Evolutionary conservation across 2,888 invertebrate genomes (phyloP).

Genomic region (Parnassius apollo): DNA sequence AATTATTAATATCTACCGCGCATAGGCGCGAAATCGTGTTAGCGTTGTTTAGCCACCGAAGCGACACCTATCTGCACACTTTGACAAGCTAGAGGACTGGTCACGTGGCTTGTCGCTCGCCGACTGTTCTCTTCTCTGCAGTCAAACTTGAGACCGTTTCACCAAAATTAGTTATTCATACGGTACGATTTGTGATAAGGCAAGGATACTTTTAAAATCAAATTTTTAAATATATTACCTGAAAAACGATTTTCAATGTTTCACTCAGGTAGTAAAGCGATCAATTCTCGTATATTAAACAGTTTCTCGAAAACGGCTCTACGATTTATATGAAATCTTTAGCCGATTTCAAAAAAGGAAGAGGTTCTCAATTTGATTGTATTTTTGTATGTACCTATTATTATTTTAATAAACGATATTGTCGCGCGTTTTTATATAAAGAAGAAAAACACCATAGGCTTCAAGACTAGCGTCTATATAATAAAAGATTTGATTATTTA

Average conservation of each 20-base stretch:
- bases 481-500: no score
- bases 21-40: constrained; percentile 20
- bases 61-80: constrained; percentile 28
- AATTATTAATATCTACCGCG: no score
- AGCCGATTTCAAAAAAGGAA: no score
- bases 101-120: constrained; percentile 46
- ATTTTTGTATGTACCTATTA: no score
- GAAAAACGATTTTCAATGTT: background rate
- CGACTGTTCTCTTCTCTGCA: constrained; percentile 41
- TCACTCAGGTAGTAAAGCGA: constrained; percentile 6
- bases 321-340: no score
- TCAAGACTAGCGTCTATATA: no score
- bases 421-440: no score
- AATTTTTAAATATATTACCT: constrained; percentile 18
- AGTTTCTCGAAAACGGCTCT: no score
- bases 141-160: constrained; percentile 26
- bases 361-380: no score
- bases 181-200: constrained; percentile 1
- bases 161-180: constrained; percentile 39
- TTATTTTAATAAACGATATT: no score
- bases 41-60: constrained; percentile 19
- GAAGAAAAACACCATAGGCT: no score
- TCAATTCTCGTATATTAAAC: no score
- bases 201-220: constrained; percentile 8
- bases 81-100: constrained; percentile 35